phyloP scores from a whole-genome alignment of 2,888 invertebrate genomes.

The Eilema caniola region DNA sequence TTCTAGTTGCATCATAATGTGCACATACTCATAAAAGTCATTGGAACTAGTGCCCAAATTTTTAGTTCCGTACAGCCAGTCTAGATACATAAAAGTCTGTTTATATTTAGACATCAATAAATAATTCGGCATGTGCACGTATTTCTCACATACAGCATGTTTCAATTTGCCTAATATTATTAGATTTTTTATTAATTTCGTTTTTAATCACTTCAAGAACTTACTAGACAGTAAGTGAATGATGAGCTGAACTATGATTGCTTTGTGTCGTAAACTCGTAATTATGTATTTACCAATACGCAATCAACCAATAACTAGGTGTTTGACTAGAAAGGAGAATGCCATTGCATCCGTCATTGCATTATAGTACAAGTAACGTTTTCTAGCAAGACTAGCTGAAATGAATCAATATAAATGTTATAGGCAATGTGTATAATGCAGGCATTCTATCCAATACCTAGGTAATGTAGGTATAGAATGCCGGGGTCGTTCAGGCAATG shows the following conservation, averaged over 20 bases:
- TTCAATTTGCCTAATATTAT: background rate
- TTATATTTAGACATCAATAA: background rate
- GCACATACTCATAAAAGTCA: background rate
- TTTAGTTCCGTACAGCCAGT: background rate
- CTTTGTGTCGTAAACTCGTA: constrained; percentile 10
- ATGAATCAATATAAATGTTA: no score
- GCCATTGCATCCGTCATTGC: background rate
- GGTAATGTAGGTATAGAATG: no score
- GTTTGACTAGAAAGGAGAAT: constrained; percentile 7
- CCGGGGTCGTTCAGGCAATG: no score
- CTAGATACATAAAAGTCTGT: constrained; percentile 3
- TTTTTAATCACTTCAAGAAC: background rate
- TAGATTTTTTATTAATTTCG: background rate
- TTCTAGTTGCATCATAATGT: no score
- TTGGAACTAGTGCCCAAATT: background rate
- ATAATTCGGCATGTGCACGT: background rate
- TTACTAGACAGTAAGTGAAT: background rate
- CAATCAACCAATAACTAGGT: constrained; percentile 10
- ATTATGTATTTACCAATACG: constrained; percentile 7
- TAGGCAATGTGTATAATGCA: no score
- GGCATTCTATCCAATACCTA: no score
- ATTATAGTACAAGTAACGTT: background rate
- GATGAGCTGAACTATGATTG: constrained; percentile 3
- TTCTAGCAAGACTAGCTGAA: background rate
- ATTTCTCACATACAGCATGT: background rate